Evolutionary conservation across 2,888 invertebrate genomes (phyloP).

Genomic region (Andrena fulva): DNA sequence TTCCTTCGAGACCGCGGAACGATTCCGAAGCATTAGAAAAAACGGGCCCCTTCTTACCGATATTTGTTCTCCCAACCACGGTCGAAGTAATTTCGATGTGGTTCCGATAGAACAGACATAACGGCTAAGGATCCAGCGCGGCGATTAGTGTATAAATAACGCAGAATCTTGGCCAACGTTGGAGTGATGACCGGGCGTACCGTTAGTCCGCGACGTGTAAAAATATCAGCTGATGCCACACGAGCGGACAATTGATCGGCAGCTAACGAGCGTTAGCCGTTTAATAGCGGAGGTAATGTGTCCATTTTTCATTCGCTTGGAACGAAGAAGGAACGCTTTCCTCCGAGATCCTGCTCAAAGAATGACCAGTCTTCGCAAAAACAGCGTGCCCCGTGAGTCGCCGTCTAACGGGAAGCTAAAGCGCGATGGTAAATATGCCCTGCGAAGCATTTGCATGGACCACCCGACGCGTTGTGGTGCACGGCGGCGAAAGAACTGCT

Average conservation of each 20-base stretch:
- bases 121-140: background rate
- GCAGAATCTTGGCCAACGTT: slow-evolving; percentile 33
- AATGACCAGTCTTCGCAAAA: slow-evolving; percentile 38
- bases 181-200: slow-evolving; percentile 36
- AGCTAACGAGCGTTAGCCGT: slow-evolving; percentile 4
- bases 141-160: slow-evolving; percentile 46
- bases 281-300: background rate
- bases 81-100: slow-evolving; percentile 6
- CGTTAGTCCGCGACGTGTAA: slow-evolving; percentile 65
- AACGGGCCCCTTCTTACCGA: no score
- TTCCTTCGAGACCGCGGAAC: no score
- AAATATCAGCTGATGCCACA: slow-evolving; percentile 59
- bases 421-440: slow-evolving; percentile 39
- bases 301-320: no score
- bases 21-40: no score
- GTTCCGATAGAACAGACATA: background rate
- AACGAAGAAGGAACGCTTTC: background rate
- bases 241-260: slow-evolving; percentile 38
- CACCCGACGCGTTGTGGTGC: background rate
- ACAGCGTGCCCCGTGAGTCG: slow-evolving; percentile 50
- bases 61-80: no score
- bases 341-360: slow-evolving; percentile 11
- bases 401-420: slow-evolving; percentile 59
- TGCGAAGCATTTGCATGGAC: slow-evolving; percentile 33
- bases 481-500: background rate